Base-by-base conservation (phyloP, 2,888 invertebrate species). In the Metellina segmentata region DNA sequence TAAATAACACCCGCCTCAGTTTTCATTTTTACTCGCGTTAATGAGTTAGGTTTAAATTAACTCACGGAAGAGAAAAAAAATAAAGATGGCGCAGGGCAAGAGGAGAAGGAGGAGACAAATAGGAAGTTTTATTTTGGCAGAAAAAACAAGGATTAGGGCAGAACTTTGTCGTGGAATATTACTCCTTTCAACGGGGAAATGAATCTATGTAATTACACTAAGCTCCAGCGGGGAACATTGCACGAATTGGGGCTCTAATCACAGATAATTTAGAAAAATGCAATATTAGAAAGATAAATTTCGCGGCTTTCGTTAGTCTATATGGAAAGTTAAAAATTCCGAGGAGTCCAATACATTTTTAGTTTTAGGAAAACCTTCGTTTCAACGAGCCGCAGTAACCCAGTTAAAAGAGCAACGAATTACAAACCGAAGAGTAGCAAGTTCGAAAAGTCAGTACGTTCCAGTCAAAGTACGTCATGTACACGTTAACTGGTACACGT, bases 1-100 rank as follows among this genome's bases (percentile, higher is more conserved):
- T 87, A 87, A 87, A 87, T 81, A 81, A 87, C 87, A 72, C 53
- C 72, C 48, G 52, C 87, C 72, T 13, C n/a, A 78, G 69, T 86
- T 79, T 74, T 71, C 71, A 71, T 87, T 81, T 72, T 53, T 72
- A 20, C 71, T 72, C 53, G 9, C 71, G 71, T 87, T 87, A 87
- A 87, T 79, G 81, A 87, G 87, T 72, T 48, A 79, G 81, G 81
- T 79, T 87, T 79, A 87, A 87, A 87, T 87, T 87, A 87, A 87
- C 79, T 87, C 53, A 6, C 71, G 72, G n/a, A 79, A 71, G 51
- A 87, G 69, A 49, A 49, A 51, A n/a, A 61, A 52, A 19, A 8
- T 34, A 74, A 72, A 74, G 48, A 70, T 48, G 49, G 16, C 8
- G 53, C 7, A 69, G 34, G 34, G 74, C 6, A 34, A 34, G 34